Conservation (phyloP, 2,113 vertebrate genomes). For the Ahaetulla prasina region DNA sequence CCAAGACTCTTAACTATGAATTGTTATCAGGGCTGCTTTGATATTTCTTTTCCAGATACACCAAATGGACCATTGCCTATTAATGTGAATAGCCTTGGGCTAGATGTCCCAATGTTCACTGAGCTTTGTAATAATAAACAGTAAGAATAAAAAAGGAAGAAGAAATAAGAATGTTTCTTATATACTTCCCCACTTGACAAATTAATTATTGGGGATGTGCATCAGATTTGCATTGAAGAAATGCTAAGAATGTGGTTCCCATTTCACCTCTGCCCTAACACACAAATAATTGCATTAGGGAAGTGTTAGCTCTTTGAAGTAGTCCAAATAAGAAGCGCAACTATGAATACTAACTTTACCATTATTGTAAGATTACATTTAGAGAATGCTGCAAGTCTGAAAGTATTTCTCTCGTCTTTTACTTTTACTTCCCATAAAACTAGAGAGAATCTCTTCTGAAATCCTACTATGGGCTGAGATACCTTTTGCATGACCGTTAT, state of each 20-base stretch:
- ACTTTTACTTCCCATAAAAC: not conserved
- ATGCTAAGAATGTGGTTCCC: not conserved
- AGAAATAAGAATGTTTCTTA: not conserved
- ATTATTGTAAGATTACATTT: not conserved
- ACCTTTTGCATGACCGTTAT: not conserved
- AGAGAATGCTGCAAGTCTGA: not conserved
- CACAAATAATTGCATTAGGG: not conserved
- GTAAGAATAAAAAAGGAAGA: not conserved
- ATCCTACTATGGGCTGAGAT: not conserved
- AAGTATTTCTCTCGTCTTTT: not conserved
- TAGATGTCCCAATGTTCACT: not conserved
- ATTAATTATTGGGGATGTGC: not conserved
- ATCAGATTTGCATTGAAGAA: not conserved
- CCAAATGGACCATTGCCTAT: not conserved
- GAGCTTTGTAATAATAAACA: not conserved
- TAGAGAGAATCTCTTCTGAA: not conserved
- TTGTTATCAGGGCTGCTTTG: not conserved
- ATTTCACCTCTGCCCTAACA: not conserved
- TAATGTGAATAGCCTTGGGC: not conserved
- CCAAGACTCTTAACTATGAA: not conserved
- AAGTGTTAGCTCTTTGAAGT: not conserved
- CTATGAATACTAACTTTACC: not conserved
- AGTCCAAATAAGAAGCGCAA: not conserved
- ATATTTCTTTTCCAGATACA: not conserved
- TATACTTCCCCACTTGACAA: not conserved